Evolutionary conservation across 2,113 vertebrate genomes (phyloP).

Genomic region (Rhipidura dahli): DNA sequence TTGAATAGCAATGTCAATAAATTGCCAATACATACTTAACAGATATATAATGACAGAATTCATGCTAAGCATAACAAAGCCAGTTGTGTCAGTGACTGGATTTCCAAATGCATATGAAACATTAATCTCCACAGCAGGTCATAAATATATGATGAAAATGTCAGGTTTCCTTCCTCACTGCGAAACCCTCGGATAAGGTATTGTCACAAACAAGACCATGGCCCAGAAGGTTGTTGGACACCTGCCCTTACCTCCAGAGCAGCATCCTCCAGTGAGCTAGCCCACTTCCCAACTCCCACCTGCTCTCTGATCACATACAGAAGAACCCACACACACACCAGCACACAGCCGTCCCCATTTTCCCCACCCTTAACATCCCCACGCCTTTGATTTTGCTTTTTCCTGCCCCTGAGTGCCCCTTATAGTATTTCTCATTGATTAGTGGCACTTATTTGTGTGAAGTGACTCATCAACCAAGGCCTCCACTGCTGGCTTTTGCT

Average conservation of each 20-base stretch:
- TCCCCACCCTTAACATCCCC: neutral
- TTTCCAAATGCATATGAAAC: conserved; percentile 65
- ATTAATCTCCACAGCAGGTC: conserved; percentile 45
- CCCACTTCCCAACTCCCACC: neutral
- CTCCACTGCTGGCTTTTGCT: conserved; percentile 23
- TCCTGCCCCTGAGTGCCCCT: neutral
- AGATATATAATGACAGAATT: conserved; percentile 43
- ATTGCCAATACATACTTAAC: conserved; percentile 67
- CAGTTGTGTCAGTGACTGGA: neutral
- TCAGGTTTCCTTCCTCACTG: conserved; percentile 24
- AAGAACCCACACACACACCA: neutral
- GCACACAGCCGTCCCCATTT: neutral
- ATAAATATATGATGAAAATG: conserved; percentile 62
- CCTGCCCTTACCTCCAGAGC: neutral
- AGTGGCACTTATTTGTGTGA: conserved; percentile 47
- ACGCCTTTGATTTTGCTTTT: neutral
- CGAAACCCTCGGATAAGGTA: conserved; percentile 41
- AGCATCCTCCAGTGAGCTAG: neutral
- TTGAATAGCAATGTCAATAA: conserved; percentile 73
- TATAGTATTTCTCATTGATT: conserved; percentile 28
- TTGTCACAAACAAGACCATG: neutral
- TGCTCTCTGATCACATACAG: neutral
- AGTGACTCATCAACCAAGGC: conserved; percentile 17
- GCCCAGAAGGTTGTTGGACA: neutral
- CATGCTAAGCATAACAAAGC: conserved; percentile 30